A percentile compares a stretch with the other conserved stretches of the same genome.
Evolutionary conservation across 2,797 vertebrate species (phyloP).

Genomic region (Eulemur albifrons): DNA sequence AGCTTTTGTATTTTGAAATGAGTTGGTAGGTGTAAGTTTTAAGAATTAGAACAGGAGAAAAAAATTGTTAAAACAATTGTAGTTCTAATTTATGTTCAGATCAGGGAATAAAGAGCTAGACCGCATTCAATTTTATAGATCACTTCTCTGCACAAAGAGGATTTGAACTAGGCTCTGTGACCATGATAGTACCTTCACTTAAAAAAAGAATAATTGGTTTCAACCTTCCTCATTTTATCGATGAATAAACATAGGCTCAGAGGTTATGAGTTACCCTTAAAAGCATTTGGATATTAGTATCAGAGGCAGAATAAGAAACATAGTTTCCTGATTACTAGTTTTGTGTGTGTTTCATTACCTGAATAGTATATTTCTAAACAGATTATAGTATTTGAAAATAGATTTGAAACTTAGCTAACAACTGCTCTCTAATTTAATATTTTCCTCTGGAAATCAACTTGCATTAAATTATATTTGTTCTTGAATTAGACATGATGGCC

Average conservation of each 20-base stretch:
- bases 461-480: neutral
- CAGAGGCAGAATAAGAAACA: neutral
- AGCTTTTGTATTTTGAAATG: conserved; percentile 37
- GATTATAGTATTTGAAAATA: conserved; percentile 39
- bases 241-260: neutral
- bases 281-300: conserved; percentile 9
- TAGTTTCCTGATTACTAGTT: neutral
- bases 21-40: conserved; percentile 45
- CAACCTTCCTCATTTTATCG: neutral
- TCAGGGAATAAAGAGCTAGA: neutral
- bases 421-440: neutral
- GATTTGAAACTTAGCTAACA: conserved; percentile 4
- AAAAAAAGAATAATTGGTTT: neutral
- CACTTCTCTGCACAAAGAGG: neutral
- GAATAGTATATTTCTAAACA: neutral
- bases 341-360: neutral
- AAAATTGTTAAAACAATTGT: neutral
- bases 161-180: neutral
- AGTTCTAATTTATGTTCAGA: conserved; percentile 34
- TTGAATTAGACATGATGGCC: neutral
- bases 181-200: neutral
- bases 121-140: neutral
- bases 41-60: conserved; percentile 27
- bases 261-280: conserved; percentile 11
- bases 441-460: neutral